Evolutionary conservation across 2,797 vertebrate species (phyloP).

Genomic region (Mormyrus hasselquistii): DNA sequence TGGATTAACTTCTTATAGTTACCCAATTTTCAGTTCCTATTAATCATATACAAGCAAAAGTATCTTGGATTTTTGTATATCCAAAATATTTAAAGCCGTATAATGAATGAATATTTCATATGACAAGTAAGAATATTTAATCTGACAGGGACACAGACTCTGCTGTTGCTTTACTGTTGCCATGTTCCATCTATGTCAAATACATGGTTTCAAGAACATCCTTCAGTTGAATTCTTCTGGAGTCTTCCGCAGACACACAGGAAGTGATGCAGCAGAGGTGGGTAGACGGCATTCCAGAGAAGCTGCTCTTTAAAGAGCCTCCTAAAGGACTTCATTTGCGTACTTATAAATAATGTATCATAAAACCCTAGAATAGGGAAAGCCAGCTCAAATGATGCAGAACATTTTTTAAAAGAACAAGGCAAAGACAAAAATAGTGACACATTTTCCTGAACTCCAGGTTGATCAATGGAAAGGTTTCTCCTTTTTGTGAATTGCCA

Average conservation of each 20-base stretch:
- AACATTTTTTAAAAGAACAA: constrained; percentile 16
- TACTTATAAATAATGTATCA: constrained; percentile 24
- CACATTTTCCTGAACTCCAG: neutral
- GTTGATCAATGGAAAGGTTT: constrained; percentile 7
- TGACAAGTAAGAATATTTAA: neutral
- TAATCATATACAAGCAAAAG: neutral
- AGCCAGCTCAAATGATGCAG: constrained; percentile 16
- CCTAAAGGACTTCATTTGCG: constrained; percentile 14
- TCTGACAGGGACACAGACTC: neutral
- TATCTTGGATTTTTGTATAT: neutral
- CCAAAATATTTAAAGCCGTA: neutral
- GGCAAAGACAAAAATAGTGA: constrained; percentile 14
- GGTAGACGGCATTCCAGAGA: neutral
- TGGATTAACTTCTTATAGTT: neutral
- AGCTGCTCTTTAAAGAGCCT: neutral
- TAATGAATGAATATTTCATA: neutral
- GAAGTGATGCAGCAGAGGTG: constrained; percentile 19
- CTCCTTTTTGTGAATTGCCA: neutral
- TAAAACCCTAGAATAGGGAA: constrained; percentile 6
- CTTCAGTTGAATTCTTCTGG: constrained; percentile 11
- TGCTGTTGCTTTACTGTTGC: neutral
- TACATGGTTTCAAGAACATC: neutral
- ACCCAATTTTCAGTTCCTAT: neutral
- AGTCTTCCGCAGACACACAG: constrained; percentile 1
- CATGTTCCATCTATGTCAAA: neutral